These are phyloP conservation scores for Melipona beecheii DNA, from an alignment of 2,888 invertebrate species.

Conservation along the genomic window DNA sequence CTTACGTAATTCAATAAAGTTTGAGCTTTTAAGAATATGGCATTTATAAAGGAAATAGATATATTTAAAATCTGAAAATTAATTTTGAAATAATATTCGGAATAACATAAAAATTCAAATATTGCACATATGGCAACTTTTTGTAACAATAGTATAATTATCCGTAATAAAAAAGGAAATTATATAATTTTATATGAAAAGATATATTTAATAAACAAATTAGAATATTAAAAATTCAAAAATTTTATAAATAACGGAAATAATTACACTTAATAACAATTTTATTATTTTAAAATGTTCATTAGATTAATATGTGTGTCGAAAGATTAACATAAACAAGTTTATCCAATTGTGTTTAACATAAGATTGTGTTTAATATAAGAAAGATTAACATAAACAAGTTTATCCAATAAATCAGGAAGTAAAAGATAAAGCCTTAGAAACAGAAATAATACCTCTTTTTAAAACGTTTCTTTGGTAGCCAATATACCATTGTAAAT, in stretches of 20 bases:
- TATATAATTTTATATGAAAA: neutral
- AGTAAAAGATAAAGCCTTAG: conserved; percentile 4
- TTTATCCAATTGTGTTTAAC: neutral
- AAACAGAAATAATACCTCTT: conserved; percentile 74
- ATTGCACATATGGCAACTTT: neutral
- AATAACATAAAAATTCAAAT: neutral
- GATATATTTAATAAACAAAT: neutral
- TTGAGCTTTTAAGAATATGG: neutral
- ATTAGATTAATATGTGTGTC: neutral
- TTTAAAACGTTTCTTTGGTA: conserved; percentile 77
- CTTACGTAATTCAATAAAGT: conserved; percentile 4
- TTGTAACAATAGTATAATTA: neutral
- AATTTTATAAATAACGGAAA: neutral
- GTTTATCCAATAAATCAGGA: neutral
- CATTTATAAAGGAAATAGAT: neutral
- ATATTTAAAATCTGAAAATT: neutral
- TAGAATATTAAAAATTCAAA: neutral
- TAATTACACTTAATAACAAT: conserved; percentile 22
- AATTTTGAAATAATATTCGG: neutral
- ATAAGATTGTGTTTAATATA: no score
- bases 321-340: conserved; percentile 8
- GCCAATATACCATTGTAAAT: conserved; percentile 77
- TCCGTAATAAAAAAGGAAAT: neutral
- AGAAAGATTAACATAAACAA: neutral
- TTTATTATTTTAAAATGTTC: neutral